Percentiles rank a stretch among this genome's conserved stretches.
Evolutionary conservation across 2,888 invertebrate species (phyloP).

Genomic region (Eledona agricola): DNA sequence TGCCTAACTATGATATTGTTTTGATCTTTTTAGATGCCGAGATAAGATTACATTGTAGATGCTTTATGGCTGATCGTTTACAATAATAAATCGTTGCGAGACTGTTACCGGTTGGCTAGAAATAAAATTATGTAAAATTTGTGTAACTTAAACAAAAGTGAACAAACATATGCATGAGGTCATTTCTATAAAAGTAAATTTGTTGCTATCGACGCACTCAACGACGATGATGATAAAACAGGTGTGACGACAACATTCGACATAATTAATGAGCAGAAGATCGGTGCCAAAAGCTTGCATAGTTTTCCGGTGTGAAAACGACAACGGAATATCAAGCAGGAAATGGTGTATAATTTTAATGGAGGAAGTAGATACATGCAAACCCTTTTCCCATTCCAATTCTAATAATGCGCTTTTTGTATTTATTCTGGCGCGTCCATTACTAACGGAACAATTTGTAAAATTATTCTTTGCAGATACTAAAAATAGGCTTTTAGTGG

Average conservation of each 20-base stretch:
- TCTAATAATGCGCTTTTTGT: too few relatives aligned
- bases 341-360: too few relatives aligned
- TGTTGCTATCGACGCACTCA: too few relatives aligned
- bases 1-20: too few relatives aligned
- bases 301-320: background rate
- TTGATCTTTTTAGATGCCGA: too few relatives aligned
- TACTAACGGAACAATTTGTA: too few relatives aligned
- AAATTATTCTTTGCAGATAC: too few relatives aligned
- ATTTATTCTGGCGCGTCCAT: too few relatives aligned
- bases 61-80: background rate
- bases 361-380: too few relatives aligned
- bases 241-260: slow-evolving; percentile 4
- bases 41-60: background rate
- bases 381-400: too few relatives aligned
- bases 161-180: slow-evolving; percentile 25
- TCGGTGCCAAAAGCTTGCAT: background rate
- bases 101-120: background rate
- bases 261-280: background rate
- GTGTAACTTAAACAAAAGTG: slow-evolving; percentile 29
- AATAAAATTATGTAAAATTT: background rate
- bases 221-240: slow-evolving; percentile 7
- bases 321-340: too few relatives aligned
- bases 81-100: background rate
- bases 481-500: too few relatives aligned
- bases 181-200: slow-evolving; percentile 13